Percentiles rank a stretch among this genome's conserved stretches.
These are phyloP conservation scores for Halichoeres trimaculatus DNA, from an alignment of 2,113 vertebrate species.

Conservation along the genomic window DNA sequence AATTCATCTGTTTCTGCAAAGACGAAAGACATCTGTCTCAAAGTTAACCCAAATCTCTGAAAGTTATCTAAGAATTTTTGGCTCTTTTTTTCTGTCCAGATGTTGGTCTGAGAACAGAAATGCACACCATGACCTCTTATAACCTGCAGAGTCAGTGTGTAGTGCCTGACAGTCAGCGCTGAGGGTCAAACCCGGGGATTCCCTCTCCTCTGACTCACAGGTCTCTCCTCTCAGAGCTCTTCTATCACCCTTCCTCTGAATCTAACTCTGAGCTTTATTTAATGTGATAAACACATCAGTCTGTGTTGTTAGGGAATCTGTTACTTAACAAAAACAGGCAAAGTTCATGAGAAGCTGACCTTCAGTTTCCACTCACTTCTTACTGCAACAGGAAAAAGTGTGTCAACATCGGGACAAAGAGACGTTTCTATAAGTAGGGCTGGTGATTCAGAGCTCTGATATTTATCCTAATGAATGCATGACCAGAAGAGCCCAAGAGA, in stretches of 20 bases:
- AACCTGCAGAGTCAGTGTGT: background rate
- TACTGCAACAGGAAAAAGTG: background rate
- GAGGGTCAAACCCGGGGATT: background rate
- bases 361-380: background rate
- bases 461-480: background rate
- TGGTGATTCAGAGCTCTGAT: background rate
- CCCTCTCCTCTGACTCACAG: background rate
- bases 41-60: too few species aligned
- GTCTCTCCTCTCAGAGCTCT: background rate
- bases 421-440: background rate
- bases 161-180: background rate
- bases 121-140: too few species aligned
- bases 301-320: background rate
- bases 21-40: too few species aligned
- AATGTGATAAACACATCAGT: background rate
- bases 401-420: background rate
- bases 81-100: background rate
- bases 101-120: too few species aligned
- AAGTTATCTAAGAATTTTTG: too few species aligned
- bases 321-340: background rate
- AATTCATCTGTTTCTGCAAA: background rate
- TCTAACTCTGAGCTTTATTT: background rate
- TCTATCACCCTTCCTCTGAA: background rate
- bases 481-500: too few species aligned
- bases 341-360: background rate